A percentile compares a stretch with the other conserved stretches of the same genome.
These are phyloP conservation scores for Nestor notabilis DNA, from an alignment of 2,113 vertebrate genomes.

Conservation along the genomic window DNA sequence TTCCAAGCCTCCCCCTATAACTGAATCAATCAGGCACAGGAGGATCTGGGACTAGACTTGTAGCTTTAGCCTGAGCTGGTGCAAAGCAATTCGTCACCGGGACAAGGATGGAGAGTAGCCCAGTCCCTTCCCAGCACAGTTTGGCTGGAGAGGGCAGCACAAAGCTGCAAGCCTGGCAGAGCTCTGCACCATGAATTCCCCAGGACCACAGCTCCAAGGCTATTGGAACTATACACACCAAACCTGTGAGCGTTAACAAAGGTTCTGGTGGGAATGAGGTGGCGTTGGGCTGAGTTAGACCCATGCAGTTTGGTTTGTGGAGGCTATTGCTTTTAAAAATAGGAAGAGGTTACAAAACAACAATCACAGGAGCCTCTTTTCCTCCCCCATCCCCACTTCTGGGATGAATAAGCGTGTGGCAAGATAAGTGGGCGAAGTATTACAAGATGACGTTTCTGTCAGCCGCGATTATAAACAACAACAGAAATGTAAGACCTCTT, in stretches of 20 bases:
- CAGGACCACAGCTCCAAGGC: background rate
- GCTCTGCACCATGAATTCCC: background rate
- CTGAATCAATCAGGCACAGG: background rate
- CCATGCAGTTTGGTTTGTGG: background rate
- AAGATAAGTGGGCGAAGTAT: slow-evolving; percentile 53
- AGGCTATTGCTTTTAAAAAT: background rate
- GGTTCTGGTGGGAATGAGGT: background rate
- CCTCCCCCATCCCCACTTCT: background rate
- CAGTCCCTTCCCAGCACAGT: background rate
- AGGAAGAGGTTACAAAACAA: slow-evolving; percentile 17
- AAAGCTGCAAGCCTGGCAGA: background rate
- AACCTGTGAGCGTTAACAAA: background rate
- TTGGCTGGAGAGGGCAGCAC: background rate
- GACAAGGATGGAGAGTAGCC: background rate
- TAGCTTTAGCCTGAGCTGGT: background rate
- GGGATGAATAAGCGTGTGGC: slow-evolving; percentile 29
- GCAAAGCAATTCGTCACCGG: background rate
- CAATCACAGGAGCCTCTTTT: background rate
- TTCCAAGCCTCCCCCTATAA: background rate
- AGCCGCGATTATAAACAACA: slow-evolving; percentile 37
- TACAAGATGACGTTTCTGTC: slow-evolving; percentile 20
- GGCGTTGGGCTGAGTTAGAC: background rate
- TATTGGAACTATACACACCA: rapidly evolving
- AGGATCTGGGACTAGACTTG: no score
- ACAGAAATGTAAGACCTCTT: slow-evolving; percentile 18